Base-by-base conservation (phyloP, 1,140 invertebrate genomes). In the Penaeus indicus region DNA sequence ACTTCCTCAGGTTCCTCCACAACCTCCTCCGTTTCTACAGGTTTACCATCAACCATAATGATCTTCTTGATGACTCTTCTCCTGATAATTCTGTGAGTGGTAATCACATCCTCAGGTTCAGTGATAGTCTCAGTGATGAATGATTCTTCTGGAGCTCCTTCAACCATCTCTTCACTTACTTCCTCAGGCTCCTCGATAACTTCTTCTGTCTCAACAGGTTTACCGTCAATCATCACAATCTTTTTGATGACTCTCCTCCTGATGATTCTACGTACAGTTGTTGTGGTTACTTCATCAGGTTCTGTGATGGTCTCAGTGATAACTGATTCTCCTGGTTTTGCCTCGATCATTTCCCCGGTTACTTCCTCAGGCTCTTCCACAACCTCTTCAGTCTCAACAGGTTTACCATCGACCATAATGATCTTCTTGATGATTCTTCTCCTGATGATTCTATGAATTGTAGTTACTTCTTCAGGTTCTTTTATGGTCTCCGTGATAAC, bases 31-130 rank as follows among this genome's bases (percentile, higher is more conserved):
- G 82, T 84, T 18, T 84, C 62, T 16, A 84, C 61, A 79, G 82
- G 82, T 72, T 84, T 77, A 7, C 82, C 82, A 69, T 84, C 82
- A 16, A 84, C 82, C 42, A 64, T 64, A n/a, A 84, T 84, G 47
- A 38, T 84, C 38, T 84, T 84, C 82, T 63, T 84, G 27, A 84
- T 84, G 18, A 84, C 27, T 84, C 25, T 64, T 62, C 63, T 63
- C 82, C 8, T 54, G 47, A 54, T 54, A 10, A 54, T 54, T 54
- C 47, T 54, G 47, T 54, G 47, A 54, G 62, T 67, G 8, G 38
- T 62, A 21, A 62, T 42, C 25, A 47, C 25, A 18, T 75, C 69
- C 32, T 54, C 47, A 54, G 69, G 69, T 75, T 75, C 69, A 18
- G 69, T 25, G 16, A 75, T 25, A 18, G 69, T 75, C 25, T 27